Conservation (phyloP, 2,797 vertebrate species). For the Pitangus sulphuratus region DNA sequence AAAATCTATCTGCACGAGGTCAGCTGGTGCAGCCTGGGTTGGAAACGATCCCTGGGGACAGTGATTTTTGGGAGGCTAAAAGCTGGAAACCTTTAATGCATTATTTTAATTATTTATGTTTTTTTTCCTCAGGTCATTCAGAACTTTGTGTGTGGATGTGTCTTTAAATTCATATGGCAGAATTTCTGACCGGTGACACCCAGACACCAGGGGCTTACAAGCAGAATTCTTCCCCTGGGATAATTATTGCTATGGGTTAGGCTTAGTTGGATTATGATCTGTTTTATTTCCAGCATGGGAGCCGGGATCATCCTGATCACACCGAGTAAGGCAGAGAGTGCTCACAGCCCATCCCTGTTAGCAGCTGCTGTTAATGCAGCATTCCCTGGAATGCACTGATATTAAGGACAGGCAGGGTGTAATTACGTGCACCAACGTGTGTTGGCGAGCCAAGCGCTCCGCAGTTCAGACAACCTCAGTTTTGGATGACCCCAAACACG, state of each 20-base stretch:
- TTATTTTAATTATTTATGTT: not conserved
- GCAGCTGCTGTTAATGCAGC: rapidly evolving
- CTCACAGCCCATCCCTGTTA: not conserved
- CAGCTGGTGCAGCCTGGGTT: not conserved
- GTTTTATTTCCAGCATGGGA: not conserved
- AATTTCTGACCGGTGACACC: not conserved
- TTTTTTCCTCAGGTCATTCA: not conserved
- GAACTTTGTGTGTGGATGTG: not conserved
- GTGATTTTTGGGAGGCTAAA: not conserved
- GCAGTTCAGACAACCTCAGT: not conserved
- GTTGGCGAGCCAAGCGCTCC: not conserved
- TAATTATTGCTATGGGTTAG: not conserved
- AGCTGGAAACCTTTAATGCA: not conserved
- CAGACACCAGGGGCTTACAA: not conserved
- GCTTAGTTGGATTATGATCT: not conserved
- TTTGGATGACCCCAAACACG: not conserved
- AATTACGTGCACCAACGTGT: rapidly evolving
- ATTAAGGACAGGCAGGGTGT: not conserved
- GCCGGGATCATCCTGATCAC: not conserved
- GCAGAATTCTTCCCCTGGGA: not conserved
- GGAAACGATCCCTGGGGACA: rapidly evolving
- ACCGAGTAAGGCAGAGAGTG: not conserved
- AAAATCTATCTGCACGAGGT: not conserved
- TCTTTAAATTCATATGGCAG: not conserved
- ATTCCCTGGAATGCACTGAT: not conserved